A percentile compares a stretch with the other conserved stretches of the same genome.
phyloP scores from a whole-genome alignment of 2,113 vertebrate genomes.

The Amia ocellicauda region DNA sequence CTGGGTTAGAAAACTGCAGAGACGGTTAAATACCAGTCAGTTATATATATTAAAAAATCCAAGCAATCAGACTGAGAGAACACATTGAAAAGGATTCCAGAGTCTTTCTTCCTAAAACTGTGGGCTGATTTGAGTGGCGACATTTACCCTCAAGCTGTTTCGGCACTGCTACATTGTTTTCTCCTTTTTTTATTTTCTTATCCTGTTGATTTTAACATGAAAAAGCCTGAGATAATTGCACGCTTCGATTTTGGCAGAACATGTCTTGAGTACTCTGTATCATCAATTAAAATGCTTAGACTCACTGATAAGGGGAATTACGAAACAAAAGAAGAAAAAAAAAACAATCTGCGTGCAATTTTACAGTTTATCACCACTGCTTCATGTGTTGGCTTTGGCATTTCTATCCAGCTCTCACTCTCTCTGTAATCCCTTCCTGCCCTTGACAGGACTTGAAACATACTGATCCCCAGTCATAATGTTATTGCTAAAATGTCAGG shows the following conservation, averaged over 20 bases:
- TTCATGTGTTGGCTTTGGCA: slow-evolving; percentile 9
- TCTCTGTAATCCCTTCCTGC: slow-evolving; percentile 4
- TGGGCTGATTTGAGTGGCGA: neutral
- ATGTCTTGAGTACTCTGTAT: too few species aligned
- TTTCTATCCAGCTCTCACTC: neutral
- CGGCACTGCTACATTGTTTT: neutral
- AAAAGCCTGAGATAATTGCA: neutral
- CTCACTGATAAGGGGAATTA: slow-evolving; percentile 12
- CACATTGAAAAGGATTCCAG: too few species aligned
- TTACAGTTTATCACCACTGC: too few species aligned
- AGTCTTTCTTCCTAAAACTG: neutral
- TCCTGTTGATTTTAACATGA: slow-evolving; percentile 2
- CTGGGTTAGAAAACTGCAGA: too few species aligned
- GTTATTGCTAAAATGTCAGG: slow-evolving; percentile 17
- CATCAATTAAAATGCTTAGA: slow-evolving; percentile 15
- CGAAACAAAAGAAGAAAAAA: neutral
- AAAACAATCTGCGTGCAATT: too few species aligned
- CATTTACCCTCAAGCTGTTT: neutral
- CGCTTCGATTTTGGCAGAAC: neutral
- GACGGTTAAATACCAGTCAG: too few species aligned
- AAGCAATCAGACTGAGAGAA: too few species aligned
- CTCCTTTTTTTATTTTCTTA: neutral
- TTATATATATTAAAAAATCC: too few species aligned
- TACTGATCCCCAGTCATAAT: slow-evolving; percentile 5
- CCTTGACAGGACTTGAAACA: slow-evolving; percentile 4